A percentile compares a stretch with the other conserved stretches of the same genome.
phyloP scores from a whole-genome alignment of 1,140 invertebrate genomes.

The Bombus confusus region DNA sequence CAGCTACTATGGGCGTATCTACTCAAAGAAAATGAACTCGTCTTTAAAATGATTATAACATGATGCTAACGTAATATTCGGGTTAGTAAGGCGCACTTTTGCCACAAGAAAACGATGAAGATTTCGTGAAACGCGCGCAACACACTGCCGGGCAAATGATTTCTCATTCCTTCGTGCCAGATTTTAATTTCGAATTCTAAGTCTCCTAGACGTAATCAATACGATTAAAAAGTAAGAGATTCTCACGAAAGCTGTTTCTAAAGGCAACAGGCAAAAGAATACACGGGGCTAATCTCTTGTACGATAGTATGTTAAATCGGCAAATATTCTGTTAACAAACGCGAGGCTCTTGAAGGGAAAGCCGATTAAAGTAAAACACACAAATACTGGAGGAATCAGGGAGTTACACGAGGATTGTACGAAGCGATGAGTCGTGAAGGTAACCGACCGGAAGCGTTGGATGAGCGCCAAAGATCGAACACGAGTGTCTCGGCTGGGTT shows the following conservation, averaged over 20 bases:
- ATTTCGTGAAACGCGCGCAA: too few relatives aligned
- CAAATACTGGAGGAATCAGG: slow-evolving; percentile 18
- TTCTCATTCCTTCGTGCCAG: too few relatives aligned
- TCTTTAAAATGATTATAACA: too few relatives aligned
- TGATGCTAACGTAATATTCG: too few relatives aligned
- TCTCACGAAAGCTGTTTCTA: neutral
- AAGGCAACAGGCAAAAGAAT: too few relatives aligned
- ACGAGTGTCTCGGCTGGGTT: slow-evolving; percentile 47
- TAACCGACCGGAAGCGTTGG: slow-evolving; percentile 61
- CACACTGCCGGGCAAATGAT: too few relatives aligned
- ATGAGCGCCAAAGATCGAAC: slow-evolving; percentile 60
- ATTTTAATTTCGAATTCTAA: too few relatives aligned
- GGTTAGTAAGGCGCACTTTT: too few relatives aligned
- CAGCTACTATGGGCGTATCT: neutral
- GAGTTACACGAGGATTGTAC: slow-evolving; percentile 25
- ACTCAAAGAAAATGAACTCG: too few relatives aligned
- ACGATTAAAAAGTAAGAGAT: neutral
- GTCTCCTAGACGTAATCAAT: neutral
- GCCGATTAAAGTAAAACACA: slow-evolving; percentile 35
- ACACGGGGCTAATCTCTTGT: too few relatives aligned
- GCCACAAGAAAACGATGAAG: too few relatives aligned
- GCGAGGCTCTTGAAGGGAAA: neutral
- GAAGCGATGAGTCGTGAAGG: slow-evolving; percentile 59
- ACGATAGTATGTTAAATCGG: neutral
- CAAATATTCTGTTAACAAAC: slow-evolving; percentile 3